Evolutionary conservation across 2,888 invertebrate genomes (phyloP).

Genomic region (Tinea trinotella): DNA sequence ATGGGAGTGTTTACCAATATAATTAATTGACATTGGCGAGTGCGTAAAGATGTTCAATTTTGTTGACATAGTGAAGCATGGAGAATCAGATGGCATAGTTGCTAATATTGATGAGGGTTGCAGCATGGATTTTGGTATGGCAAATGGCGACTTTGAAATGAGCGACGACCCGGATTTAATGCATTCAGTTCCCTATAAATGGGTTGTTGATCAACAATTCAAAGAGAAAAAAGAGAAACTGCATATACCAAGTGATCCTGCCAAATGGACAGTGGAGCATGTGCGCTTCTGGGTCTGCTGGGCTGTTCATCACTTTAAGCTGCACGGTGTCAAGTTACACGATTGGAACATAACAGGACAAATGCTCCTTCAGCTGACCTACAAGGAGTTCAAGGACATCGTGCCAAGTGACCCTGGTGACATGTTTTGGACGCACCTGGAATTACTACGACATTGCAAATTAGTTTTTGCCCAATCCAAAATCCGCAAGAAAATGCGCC

Average conservation of each 20-base stretch:
- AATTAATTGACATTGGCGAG: too few species aligned
- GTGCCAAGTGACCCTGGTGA: slow-evolving; percentile 86
- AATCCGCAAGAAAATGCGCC: too few species aligned
- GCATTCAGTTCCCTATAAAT: slow-evolving; percentile 79
- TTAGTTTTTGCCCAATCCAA: too few species aligned
- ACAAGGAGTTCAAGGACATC: slow-evolving; percentile 64
- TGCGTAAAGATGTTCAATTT: too few species aligned
- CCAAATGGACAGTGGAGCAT: slow-evolving; percentile 77
- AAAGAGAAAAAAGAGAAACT: slow-evolving; percentile 80
- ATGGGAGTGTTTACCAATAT: too few species aligned
- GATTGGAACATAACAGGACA: slow-evolving; percentile 86
- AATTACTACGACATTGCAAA: slow-evolving; percentile 90
- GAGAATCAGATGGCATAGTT: too few species aligned
- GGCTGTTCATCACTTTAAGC: slow-evolving; percentile 91
- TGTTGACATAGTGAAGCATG: too few species aligned
- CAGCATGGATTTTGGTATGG: too few species aligned
- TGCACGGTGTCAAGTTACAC: slow-evolving; percentile 78
- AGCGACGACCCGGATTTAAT: too few species aligned
- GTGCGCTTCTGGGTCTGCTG: slow-evolving; percentile 94
- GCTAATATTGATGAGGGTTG: too few species aligned
- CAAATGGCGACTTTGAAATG: too few species aligned
- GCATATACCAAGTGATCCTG: slow-evolving; percentile 68
- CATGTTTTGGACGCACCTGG: slow-evolving; percentile 95
- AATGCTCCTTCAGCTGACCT: slow-evolving; percentile 79
- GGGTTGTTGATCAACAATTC: slow-evolving; percentile 88